These are phyloP conservation scores for Unio pictorum DNA, from an alignment of 2,888 invertebrate genomes.

Conservation along the genomic window DNA sequence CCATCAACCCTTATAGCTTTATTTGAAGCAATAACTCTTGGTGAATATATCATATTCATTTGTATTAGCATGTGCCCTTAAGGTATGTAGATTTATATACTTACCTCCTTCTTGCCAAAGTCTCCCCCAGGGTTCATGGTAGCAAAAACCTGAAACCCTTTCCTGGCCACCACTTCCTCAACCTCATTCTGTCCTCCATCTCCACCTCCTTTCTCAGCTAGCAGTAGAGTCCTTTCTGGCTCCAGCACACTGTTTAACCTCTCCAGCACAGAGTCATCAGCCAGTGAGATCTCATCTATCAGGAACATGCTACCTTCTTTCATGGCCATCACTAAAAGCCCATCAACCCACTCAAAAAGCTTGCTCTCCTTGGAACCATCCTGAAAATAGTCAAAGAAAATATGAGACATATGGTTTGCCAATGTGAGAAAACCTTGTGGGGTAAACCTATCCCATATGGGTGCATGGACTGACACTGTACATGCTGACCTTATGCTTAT, in stretches of 20 bases:
- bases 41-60: neutral
- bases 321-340: conserved; percentile 94
- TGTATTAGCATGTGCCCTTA: neutral
- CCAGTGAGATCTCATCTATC: conserved; percentile 98
- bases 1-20: neutral
- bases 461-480: too few species aligned
- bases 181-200: conserved; percentile 67
- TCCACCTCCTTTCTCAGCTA: conserved; percentile 86
- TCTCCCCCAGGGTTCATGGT: conserved; percentile 99
- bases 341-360: conserved; percentile 98
- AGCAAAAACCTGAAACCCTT: conserved; percentile 90
- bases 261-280: conserved; percentile 98
- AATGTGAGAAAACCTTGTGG: too few species aligned
- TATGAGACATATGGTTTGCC: too few species aligned
- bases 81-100: conserved; percentile 4
- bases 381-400: conserved; percentile 4
- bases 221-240: conserved; percentile 89
- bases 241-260: conserved; percentile 95
- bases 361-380: conserved; percentile 38
- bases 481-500: too few species aligned
- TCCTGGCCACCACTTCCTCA: conserved; percentile 73
- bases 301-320: conserved; percentile 88
- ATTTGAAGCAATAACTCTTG: neutral
- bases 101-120: conserved; percentile 96
- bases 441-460: too few species aligned